Conservation (phyloP, 2,888 invertebrate species). For the Drosophila dives region DNA sequence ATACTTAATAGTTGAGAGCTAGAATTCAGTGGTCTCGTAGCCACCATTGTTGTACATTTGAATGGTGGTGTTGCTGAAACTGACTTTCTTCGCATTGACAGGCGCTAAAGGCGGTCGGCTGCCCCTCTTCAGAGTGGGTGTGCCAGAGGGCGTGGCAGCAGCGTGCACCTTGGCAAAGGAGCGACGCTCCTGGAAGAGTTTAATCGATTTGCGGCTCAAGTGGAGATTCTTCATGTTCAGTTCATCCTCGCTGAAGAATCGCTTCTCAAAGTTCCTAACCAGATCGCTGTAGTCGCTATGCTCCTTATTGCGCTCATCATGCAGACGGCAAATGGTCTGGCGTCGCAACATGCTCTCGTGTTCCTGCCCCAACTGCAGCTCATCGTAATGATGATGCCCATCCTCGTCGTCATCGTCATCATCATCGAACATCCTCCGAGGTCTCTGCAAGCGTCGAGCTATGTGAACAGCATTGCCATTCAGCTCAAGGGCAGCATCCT, state of each 20-base stretch:
- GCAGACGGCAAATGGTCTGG: conserved; percentile 82
- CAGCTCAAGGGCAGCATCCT: conserved; percentile 86
- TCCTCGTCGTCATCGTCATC: conserved; percentile 69
- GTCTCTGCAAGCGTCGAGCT: conserved; percentile 86
- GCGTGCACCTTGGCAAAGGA: conserved; percentile 74
- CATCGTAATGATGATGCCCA: conserved; percentile 50
- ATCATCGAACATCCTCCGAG: conserved; percentile 83
- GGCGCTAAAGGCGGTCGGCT: conserved; percentile 42
- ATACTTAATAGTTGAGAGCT: conserved; percentile 15
- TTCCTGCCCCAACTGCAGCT: conserved; percentile 39
- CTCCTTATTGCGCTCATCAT: conserved; percentile 77
- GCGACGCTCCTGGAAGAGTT: conserved; percentile 79
- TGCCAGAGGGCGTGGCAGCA: conserved; percentile 53
- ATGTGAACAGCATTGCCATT: conserved; percentile 88
- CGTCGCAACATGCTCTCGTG: conserved; percentile 71
- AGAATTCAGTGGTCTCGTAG: conserved; percentile 66
- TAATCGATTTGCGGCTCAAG: conserved; percentile 82
- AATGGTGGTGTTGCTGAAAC: conserved; percentile 57
- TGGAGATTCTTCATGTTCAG: conserved; percentile 81
- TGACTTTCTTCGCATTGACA: conserved; percentile 46
- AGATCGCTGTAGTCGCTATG: conserved; percentile 83
- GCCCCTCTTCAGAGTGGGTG: conserved; percentile 49
- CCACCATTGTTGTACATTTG: conserved; percentile 73
- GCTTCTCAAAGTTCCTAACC: conserved; percentile 83
- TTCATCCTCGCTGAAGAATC: conserved; percentile 82